These are phyloP conservation scores for Magallana angulata DNA, from an alignment of 1,140 invertebrate species.

Conservation along the genomic window DNA sequence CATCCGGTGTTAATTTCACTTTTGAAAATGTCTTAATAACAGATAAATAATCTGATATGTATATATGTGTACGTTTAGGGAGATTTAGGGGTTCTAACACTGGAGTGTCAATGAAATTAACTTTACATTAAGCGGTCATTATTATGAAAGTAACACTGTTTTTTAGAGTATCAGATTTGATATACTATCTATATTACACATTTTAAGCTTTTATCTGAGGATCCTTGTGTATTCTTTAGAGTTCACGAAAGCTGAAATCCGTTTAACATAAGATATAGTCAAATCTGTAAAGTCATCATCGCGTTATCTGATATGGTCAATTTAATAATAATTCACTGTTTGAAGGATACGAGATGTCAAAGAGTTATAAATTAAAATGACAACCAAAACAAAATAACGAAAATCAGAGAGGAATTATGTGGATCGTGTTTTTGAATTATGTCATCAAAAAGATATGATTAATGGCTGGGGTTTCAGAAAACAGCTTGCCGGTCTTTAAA, in stretches of 20 bases:
- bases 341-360: conserved; percentile 25
- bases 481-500: neutral
- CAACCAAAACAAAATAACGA: conserved; percentile 24
- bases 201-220: neutral
- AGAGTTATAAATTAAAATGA: conserved; percentile 4
- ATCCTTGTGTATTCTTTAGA: neutral
- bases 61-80: neutral
- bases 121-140: neutral
- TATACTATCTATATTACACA: neutral
- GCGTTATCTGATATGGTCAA: conserved; percentile 23
- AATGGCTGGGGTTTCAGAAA: conserved; percentile 7
- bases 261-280: conserved; percentile 18
- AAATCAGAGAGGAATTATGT: neutral
- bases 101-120: conserved; percentile 12
- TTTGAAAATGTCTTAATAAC: neutral
- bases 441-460: conserved; percentile 32
- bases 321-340: conserved; percentile 20
- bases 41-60: neutral
- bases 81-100: neutral
- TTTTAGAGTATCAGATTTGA: neutral
- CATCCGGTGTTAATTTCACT: neutral
- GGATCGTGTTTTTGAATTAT: conserved; percentile 27
- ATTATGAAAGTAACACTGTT: conserved; percentile 1
- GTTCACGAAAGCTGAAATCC: conserved; percentile 19
- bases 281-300: conserved; percentile 38